Conservation (phyloP, 2,797 vertebrate genomes). For the Distichodus sexfasciatus region DNA sequence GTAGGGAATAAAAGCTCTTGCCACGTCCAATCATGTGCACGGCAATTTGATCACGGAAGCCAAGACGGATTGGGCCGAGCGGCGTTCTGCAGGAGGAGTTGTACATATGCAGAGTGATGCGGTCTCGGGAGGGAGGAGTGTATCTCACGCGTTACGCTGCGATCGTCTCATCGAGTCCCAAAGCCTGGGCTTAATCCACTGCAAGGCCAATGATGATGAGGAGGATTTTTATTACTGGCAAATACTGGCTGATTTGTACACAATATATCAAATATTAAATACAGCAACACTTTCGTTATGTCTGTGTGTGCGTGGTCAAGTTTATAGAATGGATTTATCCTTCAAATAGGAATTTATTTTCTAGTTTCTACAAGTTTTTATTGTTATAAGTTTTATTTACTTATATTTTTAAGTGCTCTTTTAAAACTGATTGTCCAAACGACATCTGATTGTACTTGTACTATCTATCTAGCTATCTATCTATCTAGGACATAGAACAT, state of each 20-base stretch:
- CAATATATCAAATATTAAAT: too few species aligned
- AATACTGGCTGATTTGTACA: too few species aligned
- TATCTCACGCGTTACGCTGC: conserved; percentile 27
- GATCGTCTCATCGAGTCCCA: conserved; percentile 25
- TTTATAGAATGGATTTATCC: too few species aligned
- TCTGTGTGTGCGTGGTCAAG: too few species aligned
- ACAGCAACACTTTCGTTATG: too few species aligned
- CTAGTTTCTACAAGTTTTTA: too few species aligned
- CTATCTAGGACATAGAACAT: not conserved
- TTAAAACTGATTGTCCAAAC: not conserved
- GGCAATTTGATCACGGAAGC: conserved; percentile 50
- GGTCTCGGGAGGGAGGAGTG: conserved; percentile 37
- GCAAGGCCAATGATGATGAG: too few species aligned
- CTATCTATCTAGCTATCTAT: not conserved
- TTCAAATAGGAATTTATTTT: too few species aligned
- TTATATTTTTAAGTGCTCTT: too few species aligned
- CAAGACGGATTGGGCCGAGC: conserved; percentile 44
- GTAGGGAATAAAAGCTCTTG: conserved; percentile 55
- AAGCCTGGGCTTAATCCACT: too few species aligned
- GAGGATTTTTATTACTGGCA: too few species aligned
- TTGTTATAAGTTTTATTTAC: too few species aligned
- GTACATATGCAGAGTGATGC: conserved; percentile 38
- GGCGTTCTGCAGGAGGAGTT: conserved; percentile 27
- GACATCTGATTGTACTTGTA: not conserved
- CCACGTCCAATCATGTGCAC: conserved; percentile 52